Percentiles rank a stretch among this genome's conserved stretches.
Evolutionary conservation across 2,888 invertebrate genomes (phyloP).

Genomic region (Troides oblongomaculatus): DNA sequence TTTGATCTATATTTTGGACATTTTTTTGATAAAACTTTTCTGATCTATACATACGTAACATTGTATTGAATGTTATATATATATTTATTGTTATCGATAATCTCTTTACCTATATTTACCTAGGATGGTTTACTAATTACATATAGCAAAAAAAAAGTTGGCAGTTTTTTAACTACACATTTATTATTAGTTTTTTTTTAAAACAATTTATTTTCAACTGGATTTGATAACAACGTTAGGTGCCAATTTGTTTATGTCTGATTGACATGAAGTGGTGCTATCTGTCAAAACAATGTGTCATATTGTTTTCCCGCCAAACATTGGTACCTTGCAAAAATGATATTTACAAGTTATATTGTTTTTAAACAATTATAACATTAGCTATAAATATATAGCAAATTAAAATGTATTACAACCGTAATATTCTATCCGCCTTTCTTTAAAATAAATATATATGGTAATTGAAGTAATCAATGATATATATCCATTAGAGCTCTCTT

Average conservation of each 20-base stretch:
- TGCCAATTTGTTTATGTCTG: constrained; percentile 16
- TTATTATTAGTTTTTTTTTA: not conserved
- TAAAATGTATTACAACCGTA: not conserved
- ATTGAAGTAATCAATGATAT: not conserved
- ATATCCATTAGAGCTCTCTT: not conserved
- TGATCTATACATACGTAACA: not conserved
- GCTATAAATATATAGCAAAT: not conserved
- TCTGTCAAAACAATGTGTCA: constrained; percentile 7
- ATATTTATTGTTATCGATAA: not conserved
- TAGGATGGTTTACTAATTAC: not conserved
- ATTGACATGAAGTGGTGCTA: constrained; percentile 14
- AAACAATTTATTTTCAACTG: not conserved
- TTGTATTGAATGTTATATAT: not conserved
- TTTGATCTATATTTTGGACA: not conserved
- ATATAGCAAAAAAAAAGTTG: not conserved
- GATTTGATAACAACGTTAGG: not conserved
- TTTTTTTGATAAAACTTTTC: not conserved
- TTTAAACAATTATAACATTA: not conserved
- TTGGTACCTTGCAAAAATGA: not conserved
- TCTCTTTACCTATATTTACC: not conserved
- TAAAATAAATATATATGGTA: not conserved
- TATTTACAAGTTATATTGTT: not conserved
- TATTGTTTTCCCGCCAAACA: constrained; percentile 10
- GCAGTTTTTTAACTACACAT: not conserved
- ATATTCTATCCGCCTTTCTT: constrained; percentile 2